phyloP scores from a whole-genome alignment of 2,113 vertebrate genomes.

The Trogon surrucura region DNA sequence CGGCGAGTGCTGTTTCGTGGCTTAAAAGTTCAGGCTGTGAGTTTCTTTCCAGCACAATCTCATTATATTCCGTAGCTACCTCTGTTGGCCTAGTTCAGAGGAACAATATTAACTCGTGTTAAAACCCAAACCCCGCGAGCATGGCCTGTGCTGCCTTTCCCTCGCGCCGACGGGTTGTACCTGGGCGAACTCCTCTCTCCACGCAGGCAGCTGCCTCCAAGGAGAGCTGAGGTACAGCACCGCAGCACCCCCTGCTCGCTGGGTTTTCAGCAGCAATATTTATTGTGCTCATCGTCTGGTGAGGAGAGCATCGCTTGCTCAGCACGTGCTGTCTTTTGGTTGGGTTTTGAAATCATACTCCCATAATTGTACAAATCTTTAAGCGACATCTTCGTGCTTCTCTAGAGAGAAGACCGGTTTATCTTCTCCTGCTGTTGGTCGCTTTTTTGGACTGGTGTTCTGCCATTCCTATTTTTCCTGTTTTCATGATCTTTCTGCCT shows the following conservation, averaged over 20 bases:
- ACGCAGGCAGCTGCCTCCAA: neutral
- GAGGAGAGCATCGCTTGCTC: neutral
- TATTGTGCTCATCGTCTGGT: neutral
- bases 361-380: neutral
- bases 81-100: neutral
- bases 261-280: neutral
- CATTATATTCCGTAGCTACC: neutral
- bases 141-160: neutral
- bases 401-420: neutral
- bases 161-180: neutral
- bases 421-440: neutral
- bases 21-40: neutral
- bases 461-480: fast-evolving
- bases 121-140: neutral
- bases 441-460: neutral
- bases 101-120: neutral
- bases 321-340: neutral
- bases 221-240: neutral
- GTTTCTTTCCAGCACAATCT: neutral
- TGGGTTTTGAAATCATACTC: neutral
- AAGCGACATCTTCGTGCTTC: neutral
- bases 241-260: fast-evolving
- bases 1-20: neutral
- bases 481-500: neutral
- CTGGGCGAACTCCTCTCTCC: neutral